Conservation (phyloP, 2,797 vertebrate species). For the Danio albolineatus region DNA sequence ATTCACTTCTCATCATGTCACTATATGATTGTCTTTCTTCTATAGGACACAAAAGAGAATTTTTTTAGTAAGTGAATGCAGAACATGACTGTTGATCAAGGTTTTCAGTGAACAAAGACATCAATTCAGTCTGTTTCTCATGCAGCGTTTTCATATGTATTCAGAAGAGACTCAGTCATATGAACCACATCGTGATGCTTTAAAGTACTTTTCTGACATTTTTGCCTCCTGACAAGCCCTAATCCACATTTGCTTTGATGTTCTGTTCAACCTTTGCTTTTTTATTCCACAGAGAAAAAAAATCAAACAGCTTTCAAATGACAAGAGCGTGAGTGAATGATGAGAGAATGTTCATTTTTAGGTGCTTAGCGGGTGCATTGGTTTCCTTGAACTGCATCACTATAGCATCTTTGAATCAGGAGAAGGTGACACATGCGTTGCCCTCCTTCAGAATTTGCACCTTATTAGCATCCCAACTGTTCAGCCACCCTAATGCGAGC, state of each 20-base stretch:
- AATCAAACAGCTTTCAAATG: neutral
- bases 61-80: neutral
- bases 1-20: too few species aligned
- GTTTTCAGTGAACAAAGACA: neutral
- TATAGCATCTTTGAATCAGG: conserved; percentile 24
- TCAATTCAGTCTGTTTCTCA: neutral
- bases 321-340: neutral
- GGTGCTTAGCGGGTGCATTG: neutral
- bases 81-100: neutral
- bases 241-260: neutral
- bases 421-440: conserved; percentile 48
- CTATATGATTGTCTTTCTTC: neutral
- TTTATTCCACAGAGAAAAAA: neutral
- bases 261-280: neutral
- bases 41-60: neutral
- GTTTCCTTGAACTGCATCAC: conserved; percentile 24
- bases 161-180: neutral
- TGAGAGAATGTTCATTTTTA: neutral
- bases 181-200: neutral
- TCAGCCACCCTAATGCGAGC: conserved; percentile 6
- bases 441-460: conserved; percentile 53
- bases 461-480: conserved; percentile 57
- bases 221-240: neutral
- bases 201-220: neutral
- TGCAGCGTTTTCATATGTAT: neutral